Conservation (phyloP, 2,113 vertebrate genomes). For the Myodes glareolus region DNA sequence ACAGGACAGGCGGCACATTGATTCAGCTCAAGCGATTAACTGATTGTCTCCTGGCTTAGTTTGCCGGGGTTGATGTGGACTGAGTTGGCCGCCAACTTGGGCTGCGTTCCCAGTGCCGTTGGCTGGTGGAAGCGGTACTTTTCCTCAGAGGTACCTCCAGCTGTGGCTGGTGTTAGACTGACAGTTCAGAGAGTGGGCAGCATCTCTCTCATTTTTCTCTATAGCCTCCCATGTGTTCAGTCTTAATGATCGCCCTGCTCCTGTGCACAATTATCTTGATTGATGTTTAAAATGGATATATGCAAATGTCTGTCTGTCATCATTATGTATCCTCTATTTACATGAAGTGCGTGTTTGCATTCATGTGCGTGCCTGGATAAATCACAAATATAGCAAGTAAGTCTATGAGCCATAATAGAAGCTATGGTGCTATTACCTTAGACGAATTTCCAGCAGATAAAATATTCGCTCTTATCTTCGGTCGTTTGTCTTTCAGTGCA, state of each 20-base stretch:
- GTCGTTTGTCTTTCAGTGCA: background rate
- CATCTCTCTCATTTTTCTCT: background rate
- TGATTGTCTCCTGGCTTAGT: background rate
- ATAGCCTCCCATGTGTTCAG: background rate
- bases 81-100: background rate
- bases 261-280: background rate
- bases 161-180: background rate
- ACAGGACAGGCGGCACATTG: background rate
- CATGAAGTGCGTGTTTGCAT: background rate
- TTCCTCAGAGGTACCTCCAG: background rate
- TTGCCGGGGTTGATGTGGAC: background rate
- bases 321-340: background rate
- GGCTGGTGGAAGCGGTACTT: background rate
- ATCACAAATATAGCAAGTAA: background rate
- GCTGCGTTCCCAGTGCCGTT: background rate
- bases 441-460: background rate
- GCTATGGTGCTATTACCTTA: background rate
- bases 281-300: constrained; percentile 13
- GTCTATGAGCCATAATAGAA: background rate
- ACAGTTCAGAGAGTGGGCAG: background rate
- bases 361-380: background rate
- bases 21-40: constrained; percentile 27
- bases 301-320: background rate
- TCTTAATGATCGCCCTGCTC: background rate
- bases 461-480: background rate